These are phyloP conservation scores for Poeciliopsis occidentalis DNA, from an alignment of 2,113 vertebrate genomes.

Conservation along the genomic window DNA sequence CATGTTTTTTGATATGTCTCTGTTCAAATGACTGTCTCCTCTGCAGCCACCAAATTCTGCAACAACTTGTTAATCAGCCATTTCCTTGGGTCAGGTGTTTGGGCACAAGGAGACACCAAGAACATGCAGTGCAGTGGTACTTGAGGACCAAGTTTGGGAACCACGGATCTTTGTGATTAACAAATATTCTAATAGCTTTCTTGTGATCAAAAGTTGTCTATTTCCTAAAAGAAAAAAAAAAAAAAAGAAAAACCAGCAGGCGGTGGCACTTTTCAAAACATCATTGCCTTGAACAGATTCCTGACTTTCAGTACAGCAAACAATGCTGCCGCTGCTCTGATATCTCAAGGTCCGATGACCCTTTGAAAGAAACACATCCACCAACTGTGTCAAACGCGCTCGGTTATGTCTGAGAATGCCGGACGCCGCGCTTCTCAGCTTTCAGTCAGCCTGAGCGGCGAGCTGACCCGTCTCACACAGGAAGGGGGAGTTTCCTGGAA, in stretches of 20 bases:
- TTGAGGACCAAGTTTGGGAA: no score
- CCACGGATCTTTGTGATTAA: background rate
- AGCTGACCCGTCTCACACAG: slow-evolving; percentile 53
- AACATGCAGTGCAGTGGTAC: no score
- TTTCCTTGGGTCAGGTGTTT: no score
- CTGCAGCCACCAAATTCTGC: no score
- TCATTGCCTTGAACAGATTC: background rate
- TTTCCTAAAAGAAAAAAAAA: slow-evolving; percentile 1
- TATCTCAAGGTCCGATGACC: slow-evolving; percentile 14
- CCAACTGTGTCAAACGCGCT: slow-evolving; percentile 20
- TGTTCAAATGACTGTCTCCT: no score
- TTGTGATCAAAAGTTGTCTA: background rate
- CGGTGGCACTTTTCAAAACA: background rate
- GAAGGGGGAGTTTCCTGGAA: slow-evolving; percentile 76
- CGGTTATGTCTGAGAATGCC: slow-evolving; percentile 43
- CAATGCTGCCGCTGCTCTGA: slow-evolving; percentile 1
- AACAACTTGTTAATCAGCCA: no score
- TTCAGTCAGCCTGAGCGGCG: slow-evolving; percentile 47
- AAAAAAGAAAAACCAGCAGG: background rate
- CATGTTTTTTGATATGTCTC: no score
- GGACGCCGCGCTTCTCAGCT: slow-evolving; percentile 46
- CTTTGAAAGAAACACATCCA: slow-evolving; percentile 27
- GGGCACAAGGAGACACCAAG: no score
- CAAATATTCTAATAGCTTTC: background rate
- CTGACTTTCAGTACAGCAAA: slow-evolving; percentile 1